These are phyloP conservation scores for Leucopsar rothschildi DNA, from an alignment of 2,113 vertebrate genomes.

Conservation along the genomic window DNA sequence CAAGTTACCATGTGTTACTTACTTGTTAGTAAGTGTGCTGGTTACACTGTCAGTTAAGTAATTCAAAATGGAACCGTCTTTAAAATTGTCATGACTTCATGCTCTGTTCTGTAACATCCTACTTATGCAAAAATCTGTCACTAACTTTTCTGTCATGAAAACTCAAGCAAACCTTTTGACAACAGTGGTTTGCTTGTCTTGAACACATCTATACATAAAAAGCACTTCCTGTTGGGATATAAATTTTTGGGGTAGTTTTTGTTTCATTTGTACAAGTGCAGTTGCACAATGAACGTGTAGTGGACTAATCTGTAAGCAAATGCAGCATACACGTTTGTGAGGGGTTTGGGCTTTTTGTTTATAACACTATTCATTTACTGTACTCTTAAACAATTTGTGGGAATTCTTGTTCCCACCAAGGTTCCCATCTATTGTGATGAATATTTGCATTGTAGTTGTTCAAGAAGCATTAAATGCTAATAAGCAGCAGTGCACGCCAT, in stretches of 20 bases:
- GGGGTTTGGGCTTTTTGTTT: constrained; percentile 17
- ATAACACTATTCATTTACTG: constrained; percentile 41
- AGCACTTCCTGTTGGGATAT: neutral
- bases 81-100: neutral
- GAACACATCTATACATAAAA: neutral
- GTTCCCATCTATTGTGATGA: constrained; percentile 55
- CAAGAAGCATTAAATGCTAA: constrained; percentile 57
- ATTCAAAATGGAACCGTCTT: neutral
- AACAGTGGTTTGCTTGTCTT: neutral
- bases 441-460: constrained; percentile 63
- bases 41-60: neutral
- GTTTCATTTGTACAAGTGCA: neutral
- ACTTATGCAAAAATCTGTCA: neutral
- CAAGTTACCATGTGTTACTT: fast-evolving
- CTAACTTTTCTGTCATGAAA: neutral
- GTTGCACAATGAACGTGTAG: neutral
- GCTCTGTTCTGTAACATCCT: neutral
- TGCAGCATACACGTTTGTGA: neutral
- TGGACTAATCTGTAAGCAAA: neutral
- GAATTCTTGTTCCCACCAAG: constrained; percentile 50
- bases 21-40: neutral
- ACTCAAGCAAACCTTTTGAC: neutral
- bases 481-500: neutral
- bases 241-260: neutral
- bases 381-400: constrained; percentile 57